A percentile compares a stretch with the other conserved stretches of the same genome.
Evolutionary conservation across 2,797 vertebrate genomes (phyloP).

Genomic region (Vespertilio murinus): DNA sequence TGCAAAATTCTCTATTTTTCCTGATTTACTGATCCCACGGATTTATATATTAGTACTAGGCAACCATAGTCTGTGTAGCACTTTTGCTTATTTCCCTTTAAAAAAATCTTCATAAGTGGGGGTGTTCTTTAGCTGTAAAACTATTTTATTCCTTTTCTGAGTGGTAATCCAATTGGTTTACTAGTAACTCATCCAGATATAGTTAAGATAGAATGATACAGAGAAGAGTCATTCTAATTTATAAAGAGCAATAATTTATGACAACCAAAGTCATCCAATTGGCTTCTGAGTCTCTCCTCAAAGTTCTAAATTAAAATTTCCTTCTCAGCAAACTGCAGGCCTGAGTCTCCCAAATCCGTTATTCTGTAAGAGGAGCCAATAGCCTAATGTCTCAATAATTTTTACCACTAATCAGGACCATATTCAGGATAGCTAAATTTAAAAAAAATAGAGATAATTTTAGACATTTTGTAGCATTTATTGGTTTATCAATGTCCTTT

Average conservation of each 20-base stretch:
- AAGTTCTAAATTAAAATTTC: background rate
- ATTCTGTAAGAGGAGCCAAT: background rate
- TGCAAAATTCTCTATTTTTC: background rate
- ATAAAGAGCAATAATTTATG: background rate
- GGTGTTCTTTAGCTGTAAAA: background rate
- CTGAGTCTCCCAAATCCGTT: background rate
- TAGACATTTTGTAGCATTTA: conserved; percentile 48
- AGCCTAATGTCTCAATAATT: background rate
- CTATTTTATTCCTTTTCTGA: background rate
- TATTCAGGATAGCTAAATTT: background rate
- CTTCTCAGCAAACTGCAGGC: background rate
- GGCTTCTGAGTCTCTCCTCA: background rate
- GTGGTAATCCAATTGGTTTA: background rate
- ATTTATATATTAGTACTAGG: background rate
- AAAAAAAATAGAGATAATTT: conserved; percentile 8
- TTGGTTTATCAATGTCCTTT: conserved; percentile 44
- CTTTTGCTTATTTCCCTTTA: background rate
- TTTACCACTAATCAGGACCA: background rate
- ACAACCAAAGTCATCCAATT: background rate
- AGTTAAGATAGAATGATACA: background rate
- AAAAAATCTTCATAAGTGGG: background rate
- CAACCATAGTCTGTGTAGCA: background rate
- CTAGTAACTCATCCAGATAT: background rate
- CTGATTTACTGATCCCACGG: background rate
- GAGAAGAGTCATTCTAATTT: background rate